These are phyloP conservation scores for Bombus affinis DNA, from an alignment of 1,140 invertebrate genomes.

Conservation along the genomic window DNA sequence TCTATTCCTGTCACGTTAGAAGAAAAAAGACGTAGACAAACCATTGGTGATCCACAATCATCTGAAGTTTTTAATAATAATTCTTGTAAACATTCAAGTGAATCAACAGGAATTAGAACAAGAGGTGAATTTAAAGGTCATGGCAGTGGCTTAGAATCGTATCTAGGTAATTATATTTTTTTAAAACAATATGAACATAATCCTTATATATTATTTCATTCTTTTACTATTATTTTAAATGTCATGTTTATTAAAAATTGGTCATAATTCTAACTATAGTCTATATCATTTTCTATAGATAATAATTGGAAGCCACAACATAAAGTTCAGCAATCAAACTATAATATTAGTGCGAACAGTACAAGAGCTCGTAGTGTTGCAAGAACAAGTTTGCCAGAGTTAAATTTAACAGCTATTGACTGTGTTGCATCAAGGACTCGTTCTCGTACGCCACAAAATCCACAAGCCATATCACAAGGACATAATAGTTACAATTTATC, in stretches of 20 bases:
- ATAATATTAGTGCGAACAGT: constrained; percentile 69
- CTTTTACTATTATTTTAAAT: not conserved
- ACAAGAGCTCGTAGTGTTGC: constrained; percentile 71
- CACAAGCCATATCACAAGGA: constrained; percentile 70
- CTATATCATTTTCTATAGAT: constrained; percentile 64
- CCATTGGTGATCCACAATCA: constrained; percentile 69
- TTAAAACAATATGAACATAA: not conserved
- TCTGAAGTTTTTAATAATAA: constrained; percentile 67
- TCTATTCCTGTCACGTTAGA: constrained; percentile 73
- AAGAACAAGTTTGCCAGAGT: constrained; percentile 70
- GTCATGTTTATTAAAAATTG: constrained; percentile 35
- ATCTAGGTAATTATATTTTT: constrained; percentile 71
- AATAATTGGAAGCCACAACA: constrained; percentile 77
- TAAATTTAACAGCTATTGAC: constrained; percentile 76
- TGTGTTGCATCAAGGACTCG: constrained; percentile 80
- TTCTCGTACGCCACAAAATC: constrained; percentile 78
- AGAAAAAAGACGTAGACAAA: constrained; percentile 79
- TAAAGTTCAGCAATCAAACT: constrained; percentile 76
- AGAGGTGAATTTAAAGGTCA: constrained; percentile 76
- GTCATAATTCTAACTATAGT: not conserved
- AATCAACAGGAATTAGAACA: constrained; percentile 73
- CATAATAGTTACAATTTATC: constrained; percentile 68
- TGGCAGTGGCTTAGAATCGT: constrained; percentile 79
- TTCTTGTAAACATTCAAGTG: constrained; percentile 67
- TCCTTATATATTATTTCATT: not conserved